Evolutionary conservation across 2,888 invertebrate species (phyloP), one percentile per base, ranked within the genome.

Genomic region (Xestoiulus laeticollis): DNA sequence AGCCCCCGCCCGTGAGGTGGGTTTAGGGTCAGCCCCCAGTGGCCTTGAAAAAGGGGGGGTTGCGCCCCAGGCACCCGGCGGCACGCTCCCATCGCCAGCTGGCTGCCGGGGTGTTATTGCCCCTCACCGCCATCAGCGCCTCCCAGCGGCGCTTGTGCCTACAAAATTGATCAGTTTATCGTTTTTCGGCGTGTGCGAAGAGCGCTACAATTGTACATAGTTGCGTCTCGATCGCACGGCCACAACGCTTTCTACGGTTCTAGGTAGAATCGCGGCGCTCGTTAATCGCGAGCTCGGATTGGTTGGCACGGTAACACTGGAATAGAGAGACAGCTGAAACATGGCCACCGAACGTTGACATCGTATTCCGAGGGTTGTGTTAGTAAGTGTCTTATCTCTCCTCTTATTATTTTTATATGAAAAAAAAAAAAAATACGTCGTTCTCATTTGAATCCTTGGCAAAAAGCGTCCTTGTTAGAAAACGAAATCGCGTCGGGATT

Each of bases 291-390:
- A n/a, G 85, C 33, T 85, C 43, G 85, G 85, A 48, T 44, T 85
- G 43, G 30, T 85, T 48, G 85, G 44, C 44, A 44, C 48, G 85
- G 85, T 48, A 85, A 85, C 85, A 85, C 85, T 85, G 85, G 30
- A 48, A 22, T 38, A 16, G 43, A 48, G 48, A 26, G 85, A 85
- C 87, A 85, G 85, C 84, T 85, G 87, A 87, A 87, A 87, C 87
- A 87, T 87, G 87, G 87, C 87, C 85, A 59, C 87, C 87, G 87
- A 53, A 85, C 87, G 87, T 87, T 87, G 87, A 87, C 87, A 87
- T 87, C 87, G 43, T 87, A 83, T 87, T 48, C 83, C 26, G 87
- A 48, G 87, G 59, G 59, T 83, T 59, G 59, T 83, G 78, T 48
- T 78, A n/a, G 87, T 87, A 87, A 87, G 87, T 87, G 87, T 30